Percentiles rank a stretch among this genome's conserved stretches.
These are phyloP conservation scores for Pheosia tremula DNA, from an alignment of 2,888 invertebrate species.

Conservation along the genomic window DNA sequence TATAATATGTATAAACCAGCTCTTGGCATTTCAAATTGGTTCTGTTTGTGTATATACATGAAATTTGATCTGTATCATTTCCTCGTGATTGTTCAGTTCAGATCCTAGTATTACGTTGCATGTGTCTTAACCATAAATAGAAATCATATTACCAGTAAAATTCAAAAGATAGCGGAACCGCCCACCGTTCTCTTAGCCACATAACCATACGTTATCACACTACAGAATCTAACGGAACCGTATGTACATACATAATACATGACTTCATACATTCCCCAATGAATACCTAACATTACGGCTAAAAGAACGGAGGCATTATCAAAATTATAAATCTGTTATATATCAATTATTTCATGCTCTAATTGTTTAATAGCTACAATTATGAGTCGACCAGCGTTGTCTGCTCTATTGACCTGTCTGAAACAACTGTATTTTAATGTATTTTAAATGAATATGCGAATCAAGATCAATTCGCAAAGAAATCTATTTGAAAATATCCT, in stretches of 20 bases:
- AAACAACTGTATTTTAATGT: slow-evolving; percentile 15
- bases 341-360: slow-evolving; percentile 63
- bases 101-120: no score
- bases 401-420: slow-evolving; percentile 21
- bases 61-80: no score
- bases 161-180: background rate
- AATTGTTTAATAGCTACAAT: slow-evolving; percentile 59
- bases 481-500: no score
- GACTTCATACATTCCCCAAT: slow-evolving; percentile 11
- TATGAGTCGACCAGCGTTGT: slow-evolving; percentile 53
- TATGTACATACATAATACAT: slow-evolving; percentile 7
- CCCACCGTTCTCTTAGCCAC: background rate
- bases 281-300: slow-evolving; percentile 10
- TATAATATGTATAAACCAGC: background rate
- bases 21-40: no score
- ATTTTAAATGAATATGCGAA: slow-evolving; percentile 4
- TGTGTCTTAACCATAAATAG: background rate
- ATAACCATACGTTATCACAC: background rate
- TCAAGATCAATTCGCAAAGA: background rate
- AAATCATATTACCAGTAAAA: background rate
- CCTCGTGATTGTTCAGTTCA: no score
- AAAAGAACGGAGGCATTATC: slow-evolving; percentile 38
- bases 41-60: no score
- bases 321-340: slow-evolving; percentile 50
- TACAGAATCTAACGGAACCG: slow-evolving; percentile 2